A percentile compares a stretch with the other conserved stretches of the same genome.
Conservation (phyloP, 2,888 invertebrate genomes). For the Tetropium fuscum region DNA sequence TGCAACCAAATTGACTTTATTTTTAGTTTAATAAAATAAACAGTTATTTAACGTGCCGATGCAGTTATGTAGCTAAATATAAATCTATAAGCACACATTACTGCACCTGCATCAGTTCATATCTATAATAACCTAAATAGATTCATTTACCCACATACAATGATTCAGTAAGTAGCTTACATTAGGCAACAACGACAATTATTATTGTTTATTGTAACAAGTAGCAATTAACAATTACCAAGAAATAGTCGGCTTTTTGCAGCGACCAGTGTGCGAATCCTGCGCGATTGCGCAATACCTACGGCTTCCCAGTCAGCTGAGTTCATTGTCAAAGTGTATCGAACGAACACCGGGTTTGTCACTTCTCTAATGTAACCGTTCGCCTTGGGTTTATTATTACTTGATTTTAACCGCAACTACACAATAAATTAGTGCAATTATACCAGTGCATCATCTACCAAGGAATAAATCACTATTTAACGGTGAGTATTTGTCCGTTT, state of each 20-base stretch:
- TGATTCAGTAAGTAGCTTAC: conserved; percentile 20
- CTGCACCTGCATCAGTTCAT: conserved; percentile 3
- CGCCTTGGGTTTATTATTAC: conserved; percentile 37
- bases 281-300: conserved; percentile 57
- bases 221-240: conserved; percentile 4
- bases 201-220: no score
- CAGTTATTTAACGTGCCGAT: conserved; percentile 18
- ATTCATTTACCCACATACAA: conserved; percentile 6
- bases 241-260: conserved; percentile 21
- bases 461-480: conserved; percentile 19
- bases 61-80: conserved; percentile 9
- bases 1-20: no score
- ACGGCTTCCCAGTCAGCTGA: conserved; percentile 61
- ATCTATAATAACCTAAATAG: no score
- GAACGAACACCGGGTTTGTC: conserved; percentile 57
- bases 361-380: conserved; percentile 48
- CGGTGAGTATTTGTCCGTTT: conserved; percentile 39
- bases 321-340: conserved; percentile 63
- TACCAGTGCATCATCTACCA: conserved; percentile 23
- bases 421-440: conserved; percentile 35
- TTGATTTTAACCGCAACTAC: conserved; percentile 39
- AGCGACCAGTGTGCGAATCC: conserved; percentile 9
- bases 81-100: neutral
- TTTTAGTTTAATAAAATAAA: conserved; percentile 1
- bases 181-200: conserved; percentile 17